phyloP scores from a whole-genome alignment of 2,888 invertebrate genomes.

The Plagodis pulveraria region DNA sequence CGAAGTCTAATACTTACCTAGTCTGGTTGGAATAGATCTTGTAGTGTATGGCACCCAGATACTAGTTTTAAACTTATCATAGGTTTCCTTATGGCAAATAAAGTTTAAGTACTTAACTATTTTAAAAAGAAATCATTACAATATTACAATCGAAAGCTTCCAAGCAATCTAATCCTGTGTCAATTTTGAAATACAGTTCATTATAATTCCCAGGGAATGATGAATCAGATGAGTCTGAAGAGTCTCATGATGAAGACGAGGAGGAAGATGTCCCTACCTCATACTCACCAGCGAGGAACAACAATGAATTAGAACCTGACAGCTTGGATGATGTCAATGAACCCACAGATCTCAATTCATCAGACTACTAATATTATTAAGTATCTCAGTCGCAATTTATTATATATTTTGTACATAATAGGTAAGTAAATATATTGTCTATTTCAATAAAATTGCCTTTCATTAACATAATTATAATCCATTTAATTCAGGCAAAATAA shows the following conservation, averaged over 20 bases:
- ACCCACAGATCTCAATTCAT: slow-evolving; percentile 61
- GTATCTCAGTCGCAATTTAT: no score
- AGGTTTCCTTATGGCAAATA: no score
- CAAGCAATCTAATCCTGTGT: neutral
- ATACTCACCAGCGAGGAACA: slow-evolving; percentile 72
- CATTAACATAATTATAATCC: no score
- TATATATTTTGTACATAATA: no score
- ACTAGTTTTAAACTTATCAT: no score
- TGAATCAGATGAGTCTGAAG: slow-evolving; percentile 84
- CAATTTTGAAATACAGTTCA: neutral
- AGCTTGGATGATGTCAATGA: slow-evolving; percentile 72
- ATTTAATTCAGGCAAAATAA: no score
- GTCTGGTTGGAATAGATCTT: no score
- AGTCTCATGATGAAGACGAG: slow-evolving; percentile 85
- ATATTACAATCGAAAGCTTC: neutral
- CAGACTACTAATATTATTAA: slow-evolving; percentile 51
- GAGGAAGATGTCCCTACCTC: slow-evolving; percentile 79
- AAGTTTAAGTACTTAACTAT: no score
- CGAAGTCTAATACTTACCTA: no score
- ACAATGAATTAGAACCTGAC: slow-evolving; percentile 73
- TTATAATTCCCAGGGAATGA: slow-evolving; percentile 69
- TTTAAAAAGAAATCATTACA: slow-evolving; percentile 17
- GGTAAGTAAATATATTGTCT: no score
- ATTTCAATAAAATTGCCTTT: no score
- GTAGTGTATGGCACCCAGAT: no score